phyloP scores from a whole-genome alignment of 1,140 invertebrate genomes.

The Anadara kagoshimensis region DNA sequence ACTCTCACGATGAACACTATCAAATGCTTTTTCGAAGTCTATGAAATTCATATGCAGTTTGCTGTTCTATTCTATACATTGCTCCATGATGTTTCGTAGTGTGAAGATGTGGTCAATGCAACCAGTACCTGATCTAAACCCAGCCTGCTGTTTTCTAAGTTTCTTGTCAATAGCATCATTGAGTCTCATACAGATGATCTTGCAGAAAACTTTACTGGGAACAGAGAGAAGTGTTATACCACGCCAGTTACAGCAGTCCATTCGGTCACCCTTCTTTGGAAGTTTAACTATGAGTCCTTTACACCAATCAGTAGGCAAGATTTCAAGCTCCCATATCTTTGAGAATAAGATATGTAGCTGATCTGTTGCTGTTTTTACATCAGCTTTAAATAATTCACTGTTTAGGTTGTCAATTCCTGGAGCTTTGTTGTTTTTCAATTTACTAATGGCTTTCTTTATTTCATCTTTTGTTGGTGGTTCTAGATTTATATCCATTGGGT shows the following conservation, averaged over 20 bases:
- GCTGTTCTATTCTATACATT: constrained; percentile 4
- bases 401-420: constrained; percentile 4
- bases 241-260: constrained; percentile 29
- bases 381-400: constrained; percentile 13
- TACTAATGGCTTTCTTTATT: not conserved
- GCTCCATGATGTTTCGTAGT: constrained; percentile 8
- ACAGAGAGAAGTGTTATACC: constrained; percentile 29
- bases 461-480: constrained; percentile 15
- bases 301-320: constrained; percentile 9
- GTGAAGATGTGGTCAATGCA: constrained; percentile 18
- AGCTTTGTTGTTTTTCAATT: constrained; percentile 16
- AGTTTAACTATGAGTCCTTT: constrained; percentile 29
- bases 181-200: constrained; percentile 9
- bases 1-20: constrained; percentile 4
- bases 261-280: constrained; percentile 37
- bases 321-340: not conserved
- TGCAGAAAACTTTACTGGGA: constrained; percentile 32
- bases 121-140: constrained; percentile 3
- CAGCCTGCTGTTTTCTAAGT: constrained; percentile 6
- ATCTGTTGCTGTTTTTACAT: not conserved
- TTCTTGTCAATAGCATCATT: not conserved
- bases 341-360: not conserved
- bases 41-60: constrained; percentile 1
- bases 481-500: constrained; percentile 1
- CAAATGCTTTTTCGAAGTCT: constrained; percentile 15